Conservation (phyloP, 1,140 invertebrate genomes). For the Bactericera cockerelli region DNA sequence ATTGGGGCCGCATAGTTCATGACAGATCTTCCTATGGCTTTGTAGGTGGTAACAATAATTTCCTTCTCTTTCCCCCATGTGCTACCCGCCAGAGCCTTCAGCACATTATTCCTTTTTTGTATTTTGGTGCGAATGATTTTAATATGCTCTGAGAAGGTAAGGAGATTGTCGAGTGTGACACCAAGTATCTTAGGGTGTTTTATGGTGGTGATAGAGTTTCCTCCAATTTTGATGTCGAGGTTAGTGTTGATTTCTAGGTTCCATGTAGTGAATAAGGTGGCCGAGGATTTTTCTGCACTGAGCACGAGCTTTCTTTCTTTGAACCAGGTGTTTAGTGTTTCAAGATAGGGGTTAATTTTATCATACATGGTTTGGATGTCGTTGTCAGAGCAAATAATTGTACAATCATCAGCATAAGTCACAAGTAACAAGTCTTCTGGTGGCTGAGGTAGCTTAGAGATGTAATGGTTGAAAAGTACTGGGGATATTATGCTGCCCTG, state of each 20-base stretch:
- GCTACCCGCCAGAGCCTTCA: too few relatives aligned
- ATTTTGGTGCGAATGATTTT: too few relatives aligned
- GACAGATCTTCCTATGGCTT: too few relatives aligned
- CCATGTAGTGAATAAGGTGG: constrained; percentile 2
- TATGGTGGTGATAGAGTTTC: too few relatives aligned
- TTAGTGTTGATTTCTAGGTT: neutral
- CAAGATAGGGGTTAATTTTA: neutral
- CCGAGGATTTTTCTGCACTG: neutral
- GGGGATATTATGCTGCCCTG: neutral
- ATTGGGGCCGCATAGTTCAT: too few relatives aligned
- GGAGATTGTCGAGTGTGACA: too few relatives aligned
- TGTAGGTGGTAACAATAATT: too few relatives aligned
- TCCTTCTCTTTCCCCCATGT: too few relatives aligned
- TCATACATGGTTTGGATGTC: neutral
- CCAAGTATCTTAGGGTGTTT: too few relatives aligned
- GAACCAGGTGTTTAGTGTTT: neutral
- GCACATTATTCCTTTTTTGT: too few relatives aligned
- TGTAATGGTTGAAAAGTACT: neutral
- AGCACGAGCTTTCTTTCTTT: neutral
- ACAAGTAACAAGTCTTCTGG: neutral
- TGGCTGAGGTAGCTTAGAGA: neutral
- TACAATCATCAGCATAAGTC: constrained; percentile 2
- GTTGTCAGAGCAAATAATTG: neutral
- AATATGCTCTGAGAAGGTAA: too few relatives aligned
- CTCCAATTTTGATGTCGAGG: constrained; percentile 2